phyloP scores from a whole-genome alignment of 2,888 invertebrate species.

The Lepidonotus clava region DNA sequence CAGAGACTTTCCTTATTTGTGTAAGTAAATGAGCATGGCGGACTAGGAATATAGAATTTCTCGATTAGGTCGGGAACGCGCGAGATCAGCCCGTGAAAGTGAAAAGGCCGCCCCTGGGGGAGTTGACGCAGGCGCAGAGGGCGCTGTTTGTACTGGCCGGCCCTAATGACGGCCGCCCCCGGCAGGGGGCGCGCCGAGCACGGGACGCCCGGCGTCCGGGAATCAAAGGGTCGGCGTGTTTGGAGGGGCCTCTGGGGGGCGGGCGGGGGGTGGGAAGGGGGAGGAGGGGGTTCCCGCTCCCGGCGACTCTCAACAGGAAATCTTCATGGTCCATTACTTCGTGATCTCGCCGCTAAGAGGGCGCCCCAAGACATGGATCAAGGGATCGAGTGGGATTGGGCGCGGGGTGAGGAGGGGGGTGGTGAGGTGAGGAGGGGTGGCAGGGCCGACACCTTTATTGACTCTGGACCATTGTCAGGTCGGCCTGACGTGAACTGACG shows the following conservation, averaged over 20 bases:
- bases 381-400: constrained; percentile 30
- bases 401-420: background rate
- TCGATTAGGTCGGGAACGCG: background rate
- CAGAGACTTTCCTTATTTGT: constrained; percentile 3
- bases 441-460: background rate
- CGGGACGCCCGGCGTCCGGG: background rate
- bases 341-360: constrained; percentile 23
- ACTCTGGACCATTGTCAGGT: background rate
- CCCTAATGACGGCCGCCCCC: constrained; percentile 19
- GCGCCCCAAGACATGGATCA: constrained; percentile 42
- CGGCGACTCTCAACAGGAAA: constrained; percentile 17
- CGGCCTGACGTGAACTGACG: too few species aligned
- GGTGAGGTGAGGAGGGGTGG: background rate
- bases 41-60: too few species aligned
- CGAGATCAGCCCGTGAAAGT: background rate
- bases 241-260: background rate
- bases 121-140: background rate
- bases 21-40: background rate
- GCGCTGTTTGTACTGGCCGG: constrained; percentile 27
- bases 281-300: too few species aligned
- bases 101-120: background rate
- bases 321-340: constrained; percentile 45
- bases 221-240: constrained; percentile 37
- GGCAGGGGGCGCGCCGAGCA: background rate
- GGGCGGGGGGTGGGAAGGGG: too few species aligned